Conservation (phyloP, 2,888 invertebrate genomes). For the Vannuccia rotundouncinata region DNA sequence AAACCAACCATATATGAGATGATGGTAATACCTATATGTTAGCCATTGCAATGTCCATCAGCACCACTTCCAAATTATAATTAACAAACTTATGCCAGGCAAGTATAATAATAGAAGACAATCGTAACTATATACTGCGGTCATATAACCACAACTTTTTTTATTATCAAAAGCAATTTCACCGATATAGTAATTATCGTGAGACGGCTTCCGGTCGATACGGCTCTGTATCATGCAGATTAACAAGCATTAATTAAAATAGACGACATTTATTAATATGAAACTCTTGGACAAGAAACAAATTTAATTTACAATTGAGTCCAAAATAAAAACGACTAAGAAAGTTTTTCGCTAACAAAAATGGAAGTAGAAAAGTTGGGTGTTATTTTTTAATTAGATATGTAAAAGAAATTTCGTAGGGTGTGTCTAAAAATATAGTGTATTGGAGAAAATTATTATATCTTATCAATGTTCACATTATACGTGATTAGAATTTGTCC, state of each 20-base stretch:
- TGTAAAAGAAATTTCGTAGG: no score
- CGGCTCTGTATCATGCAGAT: background rate
- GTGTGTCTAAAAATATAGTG: no score
- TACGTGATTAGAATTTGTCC: no score
- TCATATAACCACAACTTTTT: background rate
- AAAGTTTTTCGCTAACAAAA: no score
- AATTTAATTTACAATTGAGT: background rate
- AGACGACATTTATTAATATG: background rate
- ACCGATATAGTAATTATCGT: background rate
- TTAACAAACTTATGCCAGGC: background rate
- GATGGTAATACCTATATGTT: no score
- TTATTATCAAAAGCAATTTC: slow-evolving; percentile 15
- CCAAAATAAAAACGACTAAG: background rate
- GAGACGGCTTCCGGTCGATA: background rate
- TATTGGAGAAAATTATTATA: no score
- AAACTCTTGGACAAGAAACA: background rate
- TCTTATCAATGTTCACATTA: no score
- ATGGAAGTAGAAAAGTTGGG: no score
- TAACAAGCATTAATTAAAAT: slow-evolving; percentile 15
- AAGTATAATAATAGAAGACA: background rate
- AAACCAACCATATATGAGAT: no score
- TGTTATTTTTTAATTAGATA: no score
- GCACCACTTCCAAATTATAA: background rate
- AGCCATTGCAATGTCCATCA: background rate
- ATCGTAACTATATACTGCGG: background rate